These are phyloP conservation scores for Bostrychus sinensis DNA, from an alignment of 2,113 vertebrate species.

Conservation along the genomic window DNA sequence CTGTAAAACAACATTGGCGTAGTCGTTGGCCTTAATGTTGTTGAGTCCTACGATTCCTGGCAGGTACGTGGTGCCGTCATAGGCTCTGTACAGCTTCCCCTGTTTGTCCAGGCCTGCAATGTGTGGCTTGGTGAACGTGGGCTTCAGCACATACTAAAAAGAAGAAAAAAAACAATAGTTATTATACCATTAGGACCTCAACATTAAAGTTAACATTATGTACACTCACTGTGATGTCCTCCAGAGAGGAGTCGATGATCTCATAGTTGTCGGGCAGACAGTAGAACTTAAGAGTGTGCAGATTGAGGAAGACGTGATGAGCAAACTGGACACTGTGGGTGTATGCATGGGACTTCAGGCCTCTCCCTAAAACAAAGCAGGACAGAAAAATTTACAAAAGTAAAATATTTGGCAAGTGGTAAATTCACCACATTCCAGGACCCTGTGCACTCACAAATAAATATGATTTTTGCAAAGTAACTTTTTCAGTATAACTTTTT, in stretches of 20 bases:
- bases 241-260: slow-evolving; percentile 95
- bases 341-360: slow-evolving; percentile 95
- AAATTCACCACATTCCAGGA: no score
- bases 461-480: no score
- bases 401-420: no score
- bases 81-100: slow-evolving; percentile 92
- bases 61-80: slow-evolving; percentile 97
- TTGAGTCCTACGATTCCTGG: slow-evolving; percentile 97
- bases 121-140: slow-evolving; percentile 93
- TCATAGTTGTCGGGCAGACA: slow-evolving; percentile 98
- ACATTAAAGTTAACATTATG: no score
- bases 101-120: slow-evolving; percentile 93
- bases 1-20: slow-evolving; percentile 95
- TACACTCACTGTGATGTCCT: slow-evolving; percentile 90
- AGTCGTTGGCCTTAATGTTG: slow-evolving; percentile 98
- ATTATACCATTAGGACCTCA: no score
- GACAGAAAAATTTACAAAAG: no score
- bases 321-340: slow-evolving; percentile 97
- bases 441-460: no score
- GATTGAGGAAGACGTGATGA: slow-evolving; percentile 96
- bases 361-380: slow-evolving; percentile 81
- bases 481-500: no score
- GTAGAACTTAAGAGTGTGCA: slow-evolving; percentile 97
- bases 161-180: slow-evolving; percentile 14
- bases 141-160: slow-evolving; percentile 94